Percentiles rank a stretch among this genome's conserved stretches.
These are phyloP conservation scores for Acipenser transmontanus DNA, from an alignment of 2,797 vertebrate genomes.

Conservation along the genomic window DNA sequence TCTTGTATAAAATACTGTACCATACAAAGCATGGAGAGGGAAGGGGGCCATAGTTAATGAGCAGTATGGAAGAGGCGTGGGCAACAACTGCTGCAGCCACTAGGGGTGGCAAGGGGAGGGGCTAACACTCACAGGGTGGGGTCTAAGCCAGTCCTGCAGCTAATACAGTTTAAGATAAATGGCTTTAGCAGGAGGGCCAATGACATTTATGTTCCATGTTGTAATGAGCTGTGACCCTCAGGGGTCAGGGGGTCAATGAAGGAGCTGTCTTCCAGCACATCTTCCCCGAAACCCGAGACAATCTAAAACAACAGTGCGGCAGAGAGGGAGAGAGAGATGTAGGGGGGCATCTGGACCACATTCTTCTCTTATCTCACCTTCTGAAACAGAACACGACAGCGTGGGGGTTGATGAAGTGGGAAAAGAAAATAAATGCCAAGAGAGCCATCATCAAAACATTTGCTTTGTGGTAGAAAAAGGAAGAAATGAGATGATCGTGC, in stretches of 20 bases:
- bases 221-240: constrained; percentile 59
- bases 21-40: no score
- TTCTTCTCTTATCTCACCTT: constrained; percentile 16
- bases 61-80: no score
- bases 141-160: constrained; percentile 15
- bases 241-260: constrained; percentile 49
- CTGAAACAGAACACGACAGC: constrained; percentile 9
- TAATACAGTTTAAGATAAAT: constrained; percentile 61
- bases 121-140: constrained; percentile 33
- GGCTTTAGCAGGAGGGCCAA: constrained; percentile 47
- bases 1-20: no score
- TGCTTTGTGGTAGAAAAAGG: no score
- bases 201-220: constrained; percentile 57
- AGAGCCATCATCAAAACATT: no score
- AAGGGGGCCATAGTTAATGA: no score
- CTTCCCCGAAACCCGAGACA: constrained; percentile 49
- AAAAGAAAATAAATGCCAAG: background rate
- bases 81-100: background rate
- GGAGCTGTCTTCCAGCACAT: constrained; percentile 45
- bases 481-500: no score
- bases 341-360: constrained; percentile 14
- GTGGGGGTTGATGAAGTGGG: background rate
- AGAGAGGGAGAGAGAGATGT: constrained; percentile 5
- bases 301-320: constrained; percentile 43
- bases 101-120: background rate